These are phyloP conservation scores for Saccostrea echinata DNA, from an alignment of 1,140 invertebrate species.

Conservation along the genomic window DNA sequence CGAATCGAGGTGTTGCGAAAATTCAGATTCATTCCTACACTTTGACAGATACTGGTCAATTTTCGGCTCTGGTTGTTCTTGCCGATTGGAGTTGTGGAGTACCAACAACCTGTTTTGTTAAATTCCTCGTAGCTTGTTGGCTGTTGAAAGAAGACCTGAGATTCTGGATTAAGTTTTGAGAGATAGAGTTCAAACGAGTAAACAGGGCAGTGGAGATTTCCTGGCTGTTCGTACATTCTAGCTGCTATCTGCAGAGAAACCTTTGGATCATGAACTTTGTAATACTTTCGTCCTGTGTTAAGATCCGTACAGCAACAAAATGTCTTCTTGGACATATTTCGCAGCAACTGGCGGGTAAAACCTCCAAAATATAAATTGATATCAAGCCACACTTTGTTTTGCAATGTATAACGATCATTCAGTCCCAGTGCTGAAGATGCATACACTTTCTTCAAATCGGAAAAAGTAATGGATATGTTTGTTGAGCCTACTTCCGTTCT, in stretches of 20 bases:
- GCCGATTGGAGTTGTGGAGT: conserved; percentile 49
- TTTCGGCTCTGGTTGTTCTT: conserved; percentile 58
- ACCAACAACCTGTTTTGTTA: conserved; percentile 38
- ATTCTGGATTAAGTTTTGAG: conserved; percentile 47
- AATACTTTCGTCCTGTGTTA: conserved; percentile 46
- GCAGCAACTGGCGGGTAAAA: conserved; percentile 45
- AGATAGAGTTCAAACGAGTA: conserved; percentile 47
- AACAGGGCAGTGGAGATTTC: conserved; percentile 51
- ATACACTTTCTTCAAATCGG: conserved; percentile 44
- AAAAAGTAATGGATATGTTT: conserved; percentile 41
- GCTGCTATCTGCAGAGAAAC: conserved; percentile 40
- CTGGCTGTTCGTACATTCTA: conserved; percentile 57
- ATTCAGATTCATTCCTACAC: conserved; percentile 45
- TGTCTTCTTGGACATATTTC: conserved; percentile 53
- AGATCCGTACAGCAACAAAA: conserved; percentile 46
- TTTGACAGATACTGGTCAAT: conserved; percentile 48
- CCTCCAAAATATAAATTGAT: conserved; percentile 58
- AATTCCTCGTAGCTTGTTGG: conserved; percentile 39
- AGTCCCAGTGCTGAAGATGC: neutral
- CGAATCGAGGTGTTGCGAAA: conserved; percentile 54
- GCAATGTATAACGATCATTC: conserved; percentile 41
- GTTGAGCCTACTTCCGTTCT: neutral
- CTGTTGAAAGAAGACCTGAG: conserved; percentile 56
- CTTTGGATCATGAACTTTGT: conserved; percentile 46
- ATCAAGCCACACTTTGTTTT: conserved; percentile 60